A percentile compares a stretch with the other conserved stretches of the same genome.
Evolutionary conservation across 1,140 invertebrate species (phyloP).

Genomic region (Pemphigus obesinymphae): DNA sequence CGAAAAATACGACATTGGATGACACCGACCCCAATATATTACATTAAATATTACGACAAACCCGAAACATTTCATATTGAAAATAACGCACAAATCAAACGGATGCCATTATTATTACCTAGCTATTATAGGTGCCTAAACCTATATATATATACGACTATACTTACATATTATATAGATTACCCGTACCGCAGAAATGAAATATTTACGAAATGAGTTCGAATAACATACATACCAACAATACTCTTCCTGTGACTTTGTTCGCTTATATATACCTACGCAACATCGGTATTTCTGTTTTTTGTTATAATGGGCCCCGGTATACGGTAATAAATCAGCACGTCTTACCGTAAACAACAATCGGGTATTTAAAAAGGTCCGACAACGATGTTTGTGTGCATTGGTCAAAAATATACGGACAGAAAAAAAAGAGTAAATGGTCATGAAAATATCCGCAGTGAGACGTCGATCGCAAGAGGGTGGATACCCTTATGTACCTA

Average conservation of each 20-base stretch:
- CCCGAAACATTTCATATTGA: too few relatives aligned
- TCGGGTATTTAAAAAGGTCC: conserved; percentile 21
- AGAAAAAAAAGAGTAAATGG: neutral
- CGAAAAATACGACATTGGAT: too few relatives aligned
- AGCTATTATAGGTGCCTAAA: too few relatives aligned
- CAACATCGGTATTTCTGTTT: neutral
- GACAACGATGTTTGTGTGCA: conserved; percentile 5
- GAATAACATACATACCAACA: too few relatives aligned
- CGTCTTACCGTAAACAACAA: neutral
- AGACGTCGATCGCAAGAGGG: neutral
- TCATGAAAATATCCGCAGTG: neutral
- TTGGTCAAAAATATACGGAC: neutral
- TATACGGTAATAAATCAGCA: neutral
- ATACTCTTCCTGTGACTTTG: neutral
- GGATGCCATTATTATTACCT: too few relatives aligned
- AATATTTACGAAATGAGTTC: too few relatives aligned
- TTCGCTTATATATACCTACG: neutral
- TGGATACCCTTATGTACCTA: conserved; percentile 8
- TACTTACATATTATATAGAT: too few relatives aligned
- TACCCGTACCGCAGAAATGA: too few relatives aligned
- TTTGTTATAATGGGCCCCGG: neutral
- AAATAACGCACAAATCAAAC: too few relatives aligned
- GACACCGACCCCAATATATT: too few relatives aligned
- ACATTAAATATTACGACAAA: too few relatives aligned
- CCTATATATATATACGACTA: too few relatives aligned